Evolutionary conservation across 1,140 invertebrate genomes (phyloP), one percentile per base, ranked within the genome.

Genomic region (Aphis gossypii): DNA sequence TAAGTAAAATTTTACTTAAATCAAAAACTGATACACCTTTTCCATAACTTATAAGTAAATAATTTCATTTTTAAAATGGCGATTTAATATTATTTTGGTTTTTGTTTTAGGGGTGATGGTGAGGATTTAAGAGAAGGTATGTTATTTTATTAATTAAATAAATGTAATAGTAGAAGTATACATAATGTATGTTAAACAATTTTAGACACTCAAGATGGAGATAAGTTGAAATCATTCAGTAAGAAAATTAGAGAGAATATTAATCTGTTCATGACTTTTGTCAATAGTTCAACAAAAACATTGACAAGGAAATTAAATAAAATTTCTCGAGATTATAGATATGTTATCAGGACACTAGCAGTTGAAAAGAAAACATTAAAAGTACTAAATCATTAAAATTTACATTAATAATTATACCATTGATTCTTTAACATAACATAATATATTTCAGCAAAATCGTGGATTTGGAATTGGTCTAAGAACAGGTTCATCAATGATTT

Each of bases 251-350:
- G 46, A 84, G 60, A 60, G 18, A 91, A 76, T 86, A 89, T 90
- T 84, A 14, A 23, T 56, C n/a, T 93, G 35, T 93, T 93, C 11
- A 84, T 96, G 95, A 97, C 97, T 20, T 97, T 99, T 93, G 95
- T 98, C 48, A 97, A 97, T 94, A 98, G 98, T 94, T 96, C 97
- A 23, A 96, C 99, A 95, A 97, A 98, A 30, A 98, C 98, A n/a
- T 95, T 98, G n/a, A 99, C 98, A 11, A 96, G 96, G 89, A 97
- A 97, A 94, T 95, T 99, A 60, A 99, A 99, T 96, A 96, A 96
- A 94, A 97, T 98, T 94, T 99, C 99, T 0, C 96, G 97, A 54
- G 98, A 99, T 95, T 99, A 99, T 96, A 96, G 99, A 94, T 99
- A 98, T 95, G 98, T 99, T 0, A 97, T 98, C 18, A 96, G 97